Percentiles rank a stretch among this genome's conserved stretches.
Evolutionary conservation across 2,113 vertebrate genomes (phyloP).

Genomic region (Amblyornis subalaris): DNA sequence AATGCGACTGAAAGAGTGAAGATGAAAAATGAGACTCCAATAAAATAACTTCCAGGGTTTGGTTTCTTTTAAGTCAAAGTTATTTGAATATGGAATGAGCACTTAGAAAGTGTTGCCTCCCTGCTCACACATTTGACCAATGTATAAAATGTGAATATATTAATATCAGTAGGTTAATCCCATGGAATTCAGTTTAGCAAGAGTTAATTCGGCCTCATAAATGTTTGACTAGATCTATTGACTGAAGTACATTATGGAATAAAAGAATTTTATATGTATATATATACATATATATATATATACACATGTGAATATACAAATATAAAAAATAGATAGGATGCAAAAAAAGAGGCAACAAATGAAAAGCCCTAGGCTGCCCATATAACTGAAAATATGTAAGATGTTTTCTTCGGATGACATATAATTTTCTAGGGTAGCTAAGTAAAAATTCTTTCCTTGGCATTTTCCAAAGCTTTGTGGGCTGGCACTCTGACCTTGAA

Average conservation of each 20-base stretch:
- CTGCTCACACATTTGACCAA: fast-evolving
- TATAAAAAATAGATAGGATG: not conserved
- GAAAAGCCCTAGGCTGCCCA: not conserved
- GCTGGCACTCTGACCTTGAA: not conserved
- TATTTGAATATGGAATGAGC: not conserved
- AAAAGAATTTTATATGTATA: not conserved
- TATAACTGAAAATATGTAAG: not conserved
- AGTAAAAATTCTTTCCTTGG: not conserved
- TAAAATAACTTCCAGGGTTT: not conserved
- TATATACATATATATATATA: no score
- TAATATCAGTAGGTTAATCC: not conserved
- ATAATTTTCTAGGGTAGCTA: not conserved
- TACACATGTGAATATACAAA: not conserved
- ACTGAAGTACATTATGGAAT: not conserved
- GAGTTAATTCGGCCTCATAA: not conserved
- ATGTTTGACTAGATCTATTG: not conserved
- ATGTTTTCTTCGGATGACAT: not conserved
- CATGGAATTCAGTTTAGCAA: not conserved
- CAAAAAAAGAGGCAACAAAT: not conserved
- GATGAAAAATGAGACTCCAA: not conserved
- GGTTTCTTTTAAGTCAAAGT: not conserved
- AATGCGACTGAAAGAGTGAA: not conserved
- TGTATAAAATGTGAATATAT: not conserved
- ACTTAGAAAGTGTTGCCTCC: not conserved
- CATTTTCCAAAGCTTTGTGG: not conserved